phyloP scores from a whole-genome alignment of 1,140 invertebrate genomes.

The Drosophila lowei region DNA sequence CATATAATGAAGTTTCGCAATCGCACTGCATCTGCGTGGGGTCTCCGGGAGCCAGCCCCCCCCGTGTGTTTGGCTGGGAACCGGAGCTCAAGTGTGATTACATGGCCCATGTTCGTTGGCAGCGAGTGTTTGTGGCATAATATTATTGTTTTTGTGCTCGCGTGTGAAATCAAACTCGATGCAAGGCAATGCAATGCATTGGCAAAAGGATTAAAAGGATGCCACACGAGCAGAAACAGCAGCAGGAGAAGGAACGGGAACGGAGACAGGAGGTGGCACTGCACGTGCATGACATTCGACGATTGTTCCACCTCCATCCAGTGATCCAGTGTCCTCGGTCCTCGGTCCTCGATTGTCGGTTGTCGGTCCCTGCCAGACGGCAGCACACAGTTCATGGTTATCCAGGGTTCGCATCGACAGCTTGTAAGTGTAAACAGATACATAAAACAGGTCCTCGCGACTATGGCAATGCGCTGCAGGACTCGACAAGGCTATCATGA shows the following conservation, averaged over 20 bases:
- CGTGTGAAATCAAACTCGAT: constrained; percentile 78
- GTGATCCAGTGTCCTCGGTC: neutral
- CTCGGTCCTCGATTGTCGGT: no score
- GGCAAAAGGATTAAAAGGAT: constrained; percentile 80
- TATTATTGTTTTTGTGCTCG: constrained; percentile 81
- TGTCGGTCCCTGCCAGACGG: neutral
- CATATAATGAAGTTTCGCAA: constrained; percentile 80
- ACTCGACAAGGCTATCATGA: neutral
- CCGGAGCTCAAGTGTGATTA: constrained; percentile 77
- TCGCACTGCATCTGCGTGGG: constrained; percentile 53
- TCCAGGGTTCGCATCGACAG: constrained; percentile 45
- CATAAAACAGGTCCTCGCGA: constrained; percentile 37
- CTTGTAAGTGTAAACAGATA: constrained; percentile 78
- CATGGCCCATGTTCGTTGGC: constrained; percentile 76
- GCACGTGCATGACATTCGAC: constrained; percentile 41
- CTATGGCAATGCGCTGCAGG: constrained; percentile 20
- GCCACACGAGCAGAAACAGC: constrained; percentile 9
- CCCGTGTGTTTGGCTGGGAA: constrained; percentile 7
- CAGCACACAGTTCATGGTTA: constrained; percentile 21
- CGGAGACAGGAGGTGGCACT: constrained; percentile 7
- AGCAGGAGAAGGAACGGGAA: neutral
- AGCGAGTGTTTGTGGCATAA: constrained; percentile 77
- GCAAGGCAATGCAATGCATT: constrained; percentile 73
- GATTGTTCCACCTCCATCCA: constrained; percentile 3
- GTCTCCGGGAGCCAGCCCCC: no score